A percentile compares a stretch with the other conserved stretches of the same genome.
Evolutionary conservation across 1,140 invertebrate genomes (phyloP).

Genomic region (Psilanteris sp.): DNA sequence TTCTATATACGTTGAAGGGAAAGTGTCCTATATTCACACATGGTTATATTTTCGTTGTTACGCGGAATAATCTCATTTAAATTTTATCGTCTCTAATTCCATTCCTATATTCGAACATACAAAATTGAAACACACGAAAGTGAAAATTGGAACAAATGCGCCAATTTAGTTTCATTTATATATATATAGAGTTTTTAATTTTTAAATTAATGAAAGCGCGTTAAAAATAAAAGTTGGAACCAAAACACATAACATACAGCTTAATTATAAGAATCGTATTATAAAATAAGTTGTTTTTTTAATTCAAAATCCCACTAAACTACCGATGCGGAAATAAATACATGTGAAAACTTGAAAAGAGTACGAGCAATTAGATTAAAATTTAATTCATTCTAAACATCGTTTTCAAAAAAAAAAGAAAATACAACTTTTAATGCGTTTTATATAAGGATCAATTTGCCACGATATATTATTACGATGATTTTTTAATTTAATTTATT

Average conservation of each 20-base stretch:
- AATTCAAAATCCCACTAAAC: slow-evolving; percentile 23
- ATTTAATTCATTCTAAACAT: slow-evolving; percentile 9
- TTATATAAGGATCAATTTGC: not conserved
- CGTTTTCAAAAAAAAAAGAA: not conserved
- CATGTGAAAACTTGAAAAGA: slow-evolving; percentile 27
- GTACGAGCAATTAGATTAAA: slow-evolving; percentile 20
- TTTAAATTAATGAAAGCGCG: no score
- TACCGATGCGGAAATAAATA: slow-evolving; percentile 36
- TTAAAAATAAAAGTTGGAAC: no score
- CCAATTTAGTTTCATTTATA: no score
- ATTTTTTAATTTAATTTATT: not conserved
- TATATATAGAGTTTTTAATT: no score
- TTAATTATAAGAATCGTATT: slow-evolving; percentile 12
- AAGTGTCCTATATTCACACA: slow-evolving; percentile 41
- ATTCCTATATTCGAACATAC: no score
- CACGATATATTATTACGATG: not conserved
- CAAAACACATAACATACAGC: no score
- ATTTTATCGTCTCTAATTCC: slow-evolving; percentile 11
- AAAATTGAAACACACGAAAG: no score
- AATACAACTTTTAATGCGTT: not conserved
- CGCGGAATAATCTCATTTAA: slow-evolving; percentile 11
- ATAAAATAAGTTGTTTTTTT: slow-evolving; percentile 29
- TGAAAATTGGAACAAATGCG: no score
- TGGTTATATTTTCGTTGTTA: slow-evolving; percentile 23
- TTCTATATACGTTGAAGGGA: slow-evolving; percentile 25